Evolutionary conservation across 1,140 invertebrate species (phyloP).

Genomic region (Tetramorium simillimum): DNA sequence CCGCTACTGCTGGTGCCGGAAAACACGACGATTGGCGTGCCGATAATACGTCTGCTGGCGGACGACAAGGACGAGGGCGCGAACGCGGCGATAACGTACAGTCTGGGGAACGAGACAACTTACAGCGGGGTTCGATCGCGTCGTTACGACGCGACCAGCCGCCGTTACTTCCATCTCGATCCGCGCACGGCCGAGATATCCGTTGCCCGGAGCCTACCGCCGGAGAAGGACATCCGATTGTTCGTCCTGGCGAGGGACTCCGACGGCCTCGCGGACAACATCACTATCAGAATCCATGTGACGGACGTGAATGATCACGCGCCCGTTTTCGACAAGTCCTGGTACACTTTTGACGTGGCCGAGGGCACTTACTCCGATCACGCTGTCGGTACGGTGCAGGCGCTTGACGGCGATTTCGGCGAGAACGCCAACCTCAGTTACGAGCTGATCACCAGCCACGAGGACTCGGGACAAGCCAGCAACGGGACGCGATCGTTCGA

Average conservation of each 20-base stretch:
- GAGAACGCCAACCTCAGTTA: constrained; percentile 92
- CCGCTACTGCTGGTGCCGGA: constrained; percentile 91
- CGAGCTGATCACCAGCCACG: constrained; percentile 83
- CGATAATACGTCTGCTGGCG: constrained; percentile 92
- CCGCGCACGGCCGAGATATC: constrained; percentile 90
- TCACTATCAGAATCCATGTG: constrained; percentile 89
- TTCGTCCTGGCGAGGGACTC: constrained; percentile 92
- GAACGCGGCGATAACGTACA: constrained; percentile 92
- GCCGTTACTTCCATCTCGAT: constrained; percentile 90
- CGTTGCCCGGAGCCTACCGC: constrained; percentile 90
- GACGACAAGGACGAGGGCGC: constrained; percentile 92
- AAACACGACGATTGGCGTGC: constrained; percentile 90
- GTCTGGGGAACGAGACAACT: constrained; percentile 79
- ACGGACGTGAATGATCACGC: constrained; percentile 95
- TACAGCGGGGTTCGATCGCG: constrained; percentile 17
- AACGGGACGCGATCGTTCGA: constrained; percentile 55
- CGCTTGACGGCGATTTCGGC: constrained; percentile 91
- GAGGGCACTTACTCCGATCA: constrained; percentile 91
- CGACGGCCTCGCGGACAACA: constrained; percentile 89
- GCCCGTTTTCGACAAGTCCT: constrained; percentile 92
- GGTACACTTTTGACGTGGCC: constrained; percentile 93
- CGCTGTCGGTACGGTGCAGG: constrained; percentile 91
- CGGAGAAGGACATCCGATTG: constrained; percentile 92
- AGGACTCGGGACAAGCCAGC: not conserved
- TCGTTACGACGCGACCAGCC: constrained; percentile 58